Evolutionary conservation across 2,888 invertebrate genomes (phyloP).

Genomic region (Kuschelorhynchus macadamiae): DNA sequence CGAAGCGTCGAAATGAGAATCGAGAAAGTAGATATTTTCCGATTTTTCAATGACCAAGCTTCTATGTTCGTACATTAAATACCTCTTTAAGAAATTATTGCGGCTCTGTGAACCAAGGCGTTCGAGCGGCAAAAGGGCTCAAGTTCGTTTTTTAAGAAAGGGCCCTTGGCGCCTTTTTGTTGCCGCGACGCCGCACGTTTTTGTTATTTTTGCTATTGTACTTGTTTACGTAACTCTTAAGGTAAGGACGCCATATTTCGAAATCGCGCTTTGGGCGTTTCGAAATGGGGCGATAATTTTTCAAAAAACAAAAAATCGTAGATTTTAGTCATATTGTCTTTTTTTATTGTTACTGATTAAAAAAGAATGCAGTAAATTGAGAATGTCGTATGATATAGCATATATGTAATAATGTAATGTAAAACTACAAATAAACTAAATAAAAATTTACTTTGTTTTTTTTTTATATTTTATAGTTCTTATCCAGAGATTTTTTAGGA

Average conservation of each 20-base stretch:
- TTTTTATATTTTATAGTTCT: too few relatives aligned
- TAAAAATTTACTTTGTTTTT: too few relatives aligned
- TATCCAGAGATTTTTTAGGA: too few relatives aligned
- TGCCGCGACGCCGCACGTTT: conserved; percentile 12
- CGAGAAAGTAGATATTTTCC: conserved; percentile 12
- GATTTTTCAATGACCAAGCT: conserved; percentile 38
- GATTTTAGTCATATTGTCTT: conserved; percentile 64
- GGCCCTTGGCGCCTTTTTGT: conserved; percentile 12
- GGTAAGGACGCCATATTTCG: conserved; percentile 29
- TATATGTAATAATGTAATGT: conserved; percentile 69
- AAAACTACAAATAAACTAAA: conserved; percentile 65
- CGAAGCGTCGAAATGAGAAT: conserved; percentile 20
- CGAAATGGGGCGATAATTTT: conserved; percentile 51
- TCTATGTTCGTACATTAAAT: conserved; percentile 36
- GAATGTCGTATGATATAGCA: conserved; percentile 67
- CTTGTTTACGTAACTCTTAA: conserved; percentile 46
- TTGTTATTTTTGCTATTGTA: conserved; percentile 48
- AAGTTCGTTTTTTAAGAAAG: not conserved
- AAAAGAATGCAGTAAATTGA: conserved; percentile 59
- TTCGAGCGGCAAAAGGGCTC: conserved; percentile 5
- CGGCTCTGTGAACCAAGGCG: conserved; percentile 37
- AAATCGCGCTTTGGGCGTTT: conserved; percentile 19
- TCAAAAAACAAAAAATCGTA: conserved; percentile 60
- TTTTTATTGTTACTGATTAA: conserved; percentile 63
- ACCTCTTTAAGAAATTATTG: conserved; percentile 39